phyloP scores from a whole-genome alignment of 2,113 vertebrate species.

The Myiopsitta monachus region DNA sequence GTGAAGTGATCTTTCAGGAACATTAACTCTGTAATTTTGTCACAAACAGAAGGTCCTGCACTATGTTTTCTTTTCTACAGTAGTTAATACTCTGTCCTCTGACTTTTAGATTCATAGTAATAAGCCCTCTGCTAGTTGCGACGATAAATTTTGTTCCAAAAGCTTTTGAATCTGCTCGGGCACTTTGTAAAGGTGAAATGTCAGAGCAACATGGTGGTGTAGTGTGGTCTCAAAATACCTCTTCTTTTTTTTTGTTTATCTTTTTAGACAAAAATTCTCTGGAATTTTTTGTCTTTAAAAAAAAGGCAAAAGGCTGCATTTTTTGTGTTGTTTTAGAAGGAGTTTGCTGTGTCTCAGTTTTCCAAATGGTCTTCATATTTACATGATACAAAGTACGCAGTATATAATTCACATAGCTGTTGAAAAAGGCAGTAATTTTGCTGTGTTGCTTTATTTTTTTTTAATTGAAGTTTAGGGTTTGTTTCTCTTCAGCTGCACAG shows the following conservation, averaged over 20 bases:
- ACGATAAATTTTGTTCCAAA: conserved; percentile 61
- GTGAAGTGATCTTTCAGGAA: conserved; percentile 84
- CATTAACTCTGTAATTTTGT: conserved; percentile 83
- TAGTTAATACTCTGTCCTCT: conserved; percentile 64
- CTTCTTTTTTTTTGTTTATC: not conserved
- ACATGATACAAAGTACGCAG: not conserved
- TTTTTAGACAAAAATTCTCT: not conserved
- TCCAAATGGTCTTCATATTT: conserved; percentile 36
- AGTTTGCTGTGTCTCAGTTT: not conserved
- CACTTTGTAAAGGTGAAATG: conserved; percentile 58
- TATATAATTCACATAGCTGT: conserved; percentile 29
- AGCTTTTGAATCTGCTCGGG: conserved; percentile 44
- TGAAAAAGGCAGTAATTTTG: conserved; percentile 48
- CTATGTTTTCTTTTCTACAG: conserved; percentile 74
- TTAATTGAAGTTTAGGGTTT: conserved; percentile 64
- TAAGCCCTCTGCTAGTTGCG: conserved; percentile 52
- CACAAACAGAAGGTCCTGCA: conserved; percentile 79
- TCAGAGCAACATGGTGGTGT: not conserved
- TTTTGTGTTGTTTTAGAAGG: not conserved
- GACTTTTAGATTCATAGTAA: conserved; percentile 64
- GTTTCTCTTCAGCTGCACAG: conserved; percentile 54
- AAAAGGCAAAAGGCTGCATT: not conserved
- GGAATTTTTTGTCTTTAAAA: not conserved
- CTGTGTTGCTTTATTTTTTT: conserved; percentile 44
- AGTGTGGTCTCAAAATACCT: not conserved